Conservation (phyloP, 2,113 vertebrate genomes). For the Nanorana parkeri region DNA sequence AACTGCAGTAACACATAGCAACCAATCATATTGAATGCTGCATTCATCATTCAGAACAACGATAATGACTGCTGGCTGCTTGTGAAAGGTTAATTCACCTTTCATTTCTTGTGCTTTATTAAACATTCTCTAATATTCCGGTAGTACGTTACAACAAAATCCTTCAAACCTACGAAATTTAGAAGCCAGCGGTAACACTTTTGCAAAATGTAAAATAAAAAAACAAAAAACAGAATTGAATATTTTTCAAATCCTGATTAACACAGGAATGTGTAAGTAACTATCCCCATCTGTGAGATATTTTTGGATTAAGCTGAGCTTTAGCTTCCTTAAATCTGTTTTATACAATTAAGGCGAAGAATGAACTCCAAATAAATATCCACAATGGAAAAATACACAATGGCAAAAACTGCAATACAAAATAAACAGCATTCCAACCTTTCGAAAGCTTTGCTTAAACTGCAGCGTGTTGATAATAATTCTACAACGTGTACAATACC, state of each 20-base stretch:
- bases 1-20: no score
- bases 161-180: background rate
- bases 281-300: conserved; percentile 44
- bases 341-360: conserved; percentile 18
- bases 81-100: no score
- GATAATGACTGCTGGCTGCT: no score
- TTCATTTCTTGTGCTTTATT: no score
- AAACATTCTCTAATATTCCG: no score
- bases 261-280: conserved; percentile 36
- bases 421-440: background rate
- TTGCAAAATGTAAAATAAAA: conserved; percentile 42
- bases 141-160: background rate
- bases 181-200: background rate
- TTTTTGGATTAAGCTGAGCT: conserved; percentile 39
- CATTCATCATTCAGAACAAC: no score
- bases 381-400: conserved; percentile 22
- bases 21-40: no score
- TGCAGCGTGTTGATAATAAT: background rate
- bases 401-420: background rate
- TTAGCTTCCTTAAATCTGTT: conserved; percentile 33
- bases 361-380: conserved; percentile 10
- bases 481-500: background rate
- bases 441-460: background rate
- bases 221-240: conserved; percentile 4
- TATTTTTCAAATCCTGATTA: conserved; percentile 46